A percentile compares a stretch with the other conserved stretches of the same genome.
phyloP scores from a whole-genome alignment of 2,113 vertebrate species.

The Xenopus borealis region DNA sequence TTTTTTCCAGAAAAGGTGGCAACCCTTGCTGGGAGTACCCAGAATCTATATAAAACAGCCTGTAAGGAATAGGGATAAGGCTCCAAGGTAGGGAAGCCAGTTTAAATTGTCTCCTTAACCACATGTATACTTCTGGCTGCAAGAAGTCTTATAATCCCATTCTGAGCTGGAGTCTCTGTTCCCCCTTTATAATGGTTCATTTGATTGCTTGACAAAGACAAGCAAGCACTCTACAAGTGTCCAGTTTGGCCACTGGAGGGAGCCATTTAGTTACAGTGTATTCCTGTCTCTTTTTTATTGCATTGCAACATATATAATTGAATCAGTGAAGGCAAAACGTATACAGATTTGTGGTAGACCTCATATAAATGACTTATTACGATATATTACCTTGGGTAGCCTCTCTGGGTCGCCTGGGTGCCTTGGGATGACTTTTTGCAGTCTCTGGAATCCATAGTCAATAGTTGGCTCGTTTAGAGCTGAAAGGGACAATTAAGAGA shows the following conservation, averaged over 20 bases:
- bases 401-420: constrained; percentile 79
- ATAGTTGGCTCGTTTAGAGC: constrained; percentile 95
- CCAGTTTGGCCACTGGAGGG: no score
- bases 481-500: constrained; percentile 56
- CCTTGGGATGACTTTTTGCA: constrained; percentile 81
- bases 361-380: not conserved
- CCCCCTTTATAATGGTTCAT: no score
- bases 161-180: no score
- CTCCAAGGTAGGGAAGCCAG: no score
- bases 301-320: not conserved
- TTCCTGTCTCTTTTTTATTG: not conserved
- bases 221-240: no score
- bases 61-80: no score
- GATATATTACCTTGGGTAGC: constrained; percentile 75
- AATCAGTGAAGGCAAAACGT: not conserved
- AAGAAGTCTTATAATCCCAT: no score
- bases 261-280: no score
- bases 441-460: constrained; percentile 90
- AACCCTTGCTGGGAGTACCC: not conserved
- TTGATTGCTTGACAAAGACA: no score
- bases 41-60: not conserved
- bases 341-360: not conserved
- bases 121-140: no score
- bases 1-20: no score
- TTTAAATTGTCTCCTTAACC: no score